Evolutionary conservation across 2,888 invertebrate genomes (phyloP).

Genomic region (Drosophila neotestacea): DNA sequence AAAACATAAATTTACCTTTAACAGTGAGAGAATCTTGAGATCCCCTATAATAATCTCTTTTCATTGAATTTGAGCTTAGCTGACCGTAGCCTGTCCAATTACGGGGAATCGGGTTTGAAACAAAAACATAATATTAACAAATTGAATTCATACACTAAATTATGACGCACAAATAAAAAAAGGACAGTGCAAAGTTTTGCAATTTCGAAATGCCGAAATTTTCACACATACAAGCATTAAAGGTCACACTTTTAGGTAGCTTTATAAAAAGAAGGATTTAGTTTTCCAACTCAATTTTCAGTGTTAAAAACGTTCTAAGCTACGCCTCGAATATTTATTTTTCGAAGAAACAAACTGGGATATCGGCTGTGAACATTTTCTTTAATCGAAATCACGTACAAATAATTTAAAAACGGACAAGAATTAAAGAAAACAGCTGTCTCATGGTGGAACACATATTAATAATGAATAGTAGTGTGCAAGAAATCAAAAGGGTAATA

Average conservation of each 20-base stretch:
- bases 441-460: not conserved
- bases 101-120: slow-evolving; percentile 47
- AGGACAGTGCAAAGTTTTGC: slow-evolving; percentile 7
- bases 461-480: slow-evolving; percentile 29
- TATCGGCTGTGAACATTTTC: not conserved
- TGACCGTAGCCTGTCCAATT: slow-evolving; percentile 81
- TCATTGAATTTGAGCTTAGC: slow-evolving; percentile 89
- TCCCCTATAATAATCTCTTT: slow-evolving; percentile 96
- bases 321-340: no score
- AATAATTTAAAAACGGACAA: not conserved
- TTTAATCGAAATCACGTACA: not conserved
- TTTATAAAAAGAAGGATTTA: not conserved
- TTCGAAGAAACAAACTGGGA: not conserved
- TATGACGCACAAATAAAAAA: slow-evolving; percentile 25
- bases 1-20: slow-evolving; percentile 87
- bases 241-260: not conserved
- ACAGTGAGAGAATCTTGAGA: slow-evolving; percentile 95
- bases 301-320: no score
- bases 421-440: not conserved
- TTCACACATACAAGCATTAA: slow-evolving; percentile 33
- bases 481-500: no score
- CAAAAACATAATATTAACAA: slow-evolving; percentile 53
- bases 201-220: slow-evolving; percentile 50
- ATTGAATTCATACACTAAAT: slow-evolving; percentile 51
- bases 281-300: no score